Base-by-base conservation (phyloP, 2,113 vertebrate genomes). In the Nyctibius bracteatus region DNA sequence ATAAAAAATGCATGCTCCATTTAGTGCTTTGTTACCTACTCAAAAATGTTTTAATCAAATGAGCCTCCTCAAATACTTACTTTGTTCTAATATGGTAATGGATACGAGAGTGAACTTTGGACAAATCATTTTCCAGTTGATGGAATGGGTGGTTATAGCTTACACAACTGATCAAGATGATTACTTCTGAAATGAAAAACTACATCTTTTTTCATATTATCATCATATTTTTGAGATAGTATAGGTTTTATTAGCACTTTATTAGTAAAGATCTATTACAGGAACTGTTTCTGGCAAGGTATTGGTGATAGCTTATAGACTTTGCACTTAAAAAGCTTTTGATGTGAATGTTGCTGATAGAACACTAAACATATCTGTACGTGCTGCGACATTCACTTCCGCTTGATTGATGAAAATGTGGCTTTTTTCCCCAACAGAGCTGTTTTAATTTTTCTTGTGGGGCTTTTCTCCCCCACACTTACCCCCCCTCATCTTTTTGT, bases 381-480 rank as follows among this genome's bases (percentile, higher is more conserved):
- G 31, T 62, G 21, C 12, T 49, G 9, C 52, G 30, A 20, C 16
- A 51, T 49, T 86, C 2, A 6, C 4, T 81, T 44, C 35, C 55
- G 7, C 28, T 57, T 57, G 33, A 39, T 14, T 51, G 37, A 23
- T 81, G 30, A 66, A 73, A 66, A 52, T 70, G 19, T 10, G 33
- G 0, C 3, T 0, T 3, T 41, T 85, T 65, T 21, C n/a, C 33
- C 37, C 19, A 58, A 19, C 8, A 87, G n/a, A 58, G 10, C 9
- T 86, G 4, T 5, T 39, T 14, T 24, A 24, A 21, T 20, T 3
- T 47, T 58, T 44, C 63, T 27, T 39, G 22, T 19, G 58, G 15
- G 39, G 24, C 24, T 49, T 81, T 74, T 51, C 31, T 35, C 4
- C 9, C 35, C 19, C n/a, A n/a, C n/a, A n/a, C n/a, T n/a, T n/a